phyloP scores from a whole-genome alignment of 2,888 invertebrate species.

The Melinopterus prodromus region DNA sequence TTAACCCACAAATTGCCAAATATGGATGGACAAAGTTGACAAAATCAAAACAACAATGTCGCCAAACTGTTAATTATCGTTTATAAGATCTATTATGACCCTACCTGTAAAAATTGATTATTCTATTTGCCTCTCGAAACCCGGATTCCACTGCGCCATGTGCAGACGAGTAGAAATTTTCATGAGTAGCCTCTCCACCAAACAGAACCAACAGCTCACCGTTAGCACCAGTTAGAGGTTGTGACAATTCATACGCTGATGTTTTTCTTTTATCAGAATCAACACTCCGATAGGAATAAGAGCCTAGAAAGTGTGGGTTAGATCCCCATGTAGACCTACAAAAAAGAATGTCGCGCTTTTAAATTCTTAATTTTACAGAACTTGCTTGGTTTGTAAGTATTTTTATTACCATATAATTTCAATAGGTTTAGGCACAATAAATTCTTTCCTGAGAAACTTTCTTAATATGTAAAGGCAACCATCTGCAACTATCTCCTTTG shows the following conservation, averaged over 20 bases:
- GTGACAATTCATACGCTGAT: slow-evolving; percentile 64
- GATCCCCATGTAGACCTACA: slow-evolving; percentile 75
- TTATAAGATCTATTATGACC: slow-evolving; percentile 7
- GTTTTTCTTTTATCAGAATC: slow-evolving; percentile 62
- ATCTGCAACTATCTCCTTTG: slow-evolving; percentile 64
- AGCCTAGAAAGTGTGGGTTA: slow-evolving; percentile 75
- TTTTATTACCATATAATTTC: slow-evolving; percentile 51
- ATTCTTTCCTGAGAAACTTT: slow-evolving; percentile 63
- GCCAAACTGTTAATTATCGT: too few species aligned
- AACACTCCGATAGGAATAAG: slow-evolving; percentile 71
- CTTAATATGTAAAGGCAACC: slow-evolving; percentile 64
- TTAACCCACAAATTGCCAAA: too few species aligned
- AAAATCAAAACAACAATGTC: too few species aligned
- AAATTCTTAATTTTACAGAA: not conserved
- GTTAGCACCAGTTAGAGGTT: slow-evolving; percentile 62
- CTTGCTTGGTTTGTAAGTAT: not conserved
- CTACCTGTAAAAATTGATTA: slow-evolving; percentile 53
- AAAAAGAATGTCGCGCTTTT: slow-evolving; percentile 36
- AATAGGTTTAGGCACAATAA: slow-evolving; percentile 62
- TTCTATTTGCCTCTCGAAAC: slow-evolving; percentile 63
- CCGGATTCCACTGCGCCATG: slow-evolving; percentile 67
- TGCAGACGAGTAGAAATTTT: slow-evolving; percentile 62
- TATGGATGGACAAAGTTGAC: too few species aligned
- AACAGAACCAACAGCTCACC: slow-evolving; percentile 66
- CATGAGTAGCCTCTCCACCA: slow-evolving; percentile 69